Evolutionary conservation across 2,888 invertebrate species (phyloP).

Genomic region (Sarcophaga subvicina): DNA sequence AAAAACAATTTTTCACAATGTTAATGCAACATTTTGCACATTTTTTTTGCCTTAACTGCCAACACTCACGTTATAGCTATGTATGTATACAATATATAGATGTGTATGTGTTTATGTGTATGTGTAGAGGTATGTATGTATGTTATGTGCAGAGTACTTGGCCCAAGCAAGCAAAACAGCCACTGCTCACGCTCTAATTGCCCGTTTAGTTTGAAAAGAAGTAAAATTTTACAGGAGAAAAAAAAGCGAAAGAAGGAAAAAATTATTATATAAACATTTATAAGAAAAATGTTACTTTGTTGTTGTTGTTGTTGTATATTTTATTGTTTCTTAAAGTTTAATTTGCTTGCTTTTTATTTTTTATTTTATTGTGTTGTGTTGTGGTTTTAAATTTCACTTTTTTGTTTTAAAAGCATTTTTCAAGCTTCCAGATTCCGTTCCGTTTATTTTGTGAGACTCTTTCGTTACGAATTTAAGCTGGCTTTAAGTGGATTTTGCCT

Average conservation of each 20-base stretch:
- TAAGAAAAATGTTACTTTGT: not conserved
- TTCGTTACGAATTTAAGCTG: not conserved
- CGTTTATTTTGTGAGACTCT: not conserved
- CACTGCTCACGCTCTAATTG: slow-evolving; percentile 63
- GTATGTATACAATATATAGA: not conserved
- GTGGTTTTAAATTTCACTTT: slow-evolving; percentile 23
- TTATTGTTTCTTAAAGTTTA: slow-evolving; percentile 35
- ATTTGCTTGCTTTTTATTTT: slow-evolving; percentile 2
- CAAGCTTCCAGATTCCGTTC: not conserved
- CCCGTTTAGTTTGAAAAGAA: slow-evolving; percentile 25
- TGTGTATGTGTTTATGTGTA: not conserved
- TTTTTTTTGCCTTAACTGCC: slow-evolving; percentile 3
- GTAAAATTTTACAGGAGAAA: not conserved
- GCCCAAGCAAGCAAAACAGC: not conserved
- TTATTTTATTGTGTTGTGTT: not conserved
- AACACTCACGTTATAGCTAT: not conserved
- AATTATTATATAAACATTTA: not conserved
- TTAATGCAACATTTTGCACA: slow-evolving; percentile 13
- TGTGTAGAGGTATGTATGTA: not conserved
- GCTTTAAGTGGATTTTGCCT: not conserved
- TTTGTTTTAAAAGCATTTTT: not conserved
- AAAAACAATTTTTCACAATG: not conserved
- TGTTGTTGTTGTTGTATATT: slow-evolving; percentile 12
- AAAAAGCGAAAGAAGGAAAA: not conserved
- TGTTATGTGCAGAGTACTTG: not conserved